A percentile compares a stretch with the other conserved stretches of the same genome.
phyloP scores from a whole-genome alignment of 2,888 invertebrate species.

The Eulithis testata region DNA sequence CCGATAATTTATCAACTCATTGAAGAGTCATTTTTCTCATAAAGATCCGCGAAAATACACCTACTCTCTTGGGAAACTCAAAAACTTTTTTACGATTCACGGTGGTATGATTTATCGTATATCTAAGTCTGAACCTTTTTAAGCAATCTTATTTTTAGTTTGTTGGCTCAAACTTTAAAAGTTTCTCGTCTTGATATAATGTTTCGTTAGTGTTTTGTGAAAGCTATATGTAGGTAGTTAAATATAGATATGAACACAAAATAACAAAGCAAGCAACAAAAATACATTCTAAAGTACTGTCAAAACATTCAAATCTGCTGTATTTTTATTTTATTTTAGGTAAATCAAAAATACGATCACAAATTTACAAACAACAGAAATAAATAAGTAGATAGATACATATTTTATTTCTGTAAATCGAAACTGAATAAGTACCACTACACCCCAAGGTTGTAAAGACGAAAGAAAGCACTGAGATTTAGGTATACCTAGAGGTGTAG shows the following conservation, averaged over 20 bases:
- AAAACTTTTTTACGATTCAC: slow-evolving; percentile 74
- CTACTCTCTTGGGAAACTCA: slow-evolving; percentile 57
- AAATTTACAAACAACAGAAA: too few species aligned
- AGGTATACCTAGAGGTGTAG: too few species aligned
- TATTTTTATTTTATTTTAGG: too few species aligned
- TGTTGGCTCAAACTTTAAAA: slow-evolving; percentile 46
- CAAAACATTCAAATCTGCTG: neutral
- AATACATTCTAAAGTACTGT: slow-evolving; percentile 12
- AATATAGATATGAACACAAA: slow-evolving; percentile 26
- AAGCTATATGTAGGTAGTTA: slow-evolving; percentile 37
- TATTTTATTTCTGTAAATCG: too few species aligned
- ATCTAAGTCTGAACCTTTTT: slow-evolving; percentile 48
- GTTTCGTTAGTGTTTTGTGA: slow-evolving; percentile 41
- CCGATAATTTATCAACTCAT: slow-evolving; percentile 66
- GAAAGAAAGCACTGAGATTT: too few species aligned
- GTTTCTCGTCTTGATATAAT: slow-evolving; percentile 39
- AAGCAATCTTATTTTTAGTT: slow-evolving; percentile 54
- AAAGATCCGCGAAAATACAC: slow-evolving; percentile 66
- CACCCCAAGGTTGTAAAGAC: too few species aligned
- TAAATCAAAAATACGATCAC: too few species aligned
- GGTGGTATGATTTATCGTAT: slow-evolving; percentile 68
- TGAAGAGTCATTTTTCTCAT: slow-evolving; percentile 67
- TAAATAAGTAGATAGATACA: too few species aligned
- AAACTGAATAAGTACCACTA: too few species aligned
- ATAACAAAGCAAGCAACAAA: slow-evolving; percentile 28